phyloP scores from a whole-genome alignment of 2,797 vertebrate genomes.

The Knipowitschia caucasica region DNA sequence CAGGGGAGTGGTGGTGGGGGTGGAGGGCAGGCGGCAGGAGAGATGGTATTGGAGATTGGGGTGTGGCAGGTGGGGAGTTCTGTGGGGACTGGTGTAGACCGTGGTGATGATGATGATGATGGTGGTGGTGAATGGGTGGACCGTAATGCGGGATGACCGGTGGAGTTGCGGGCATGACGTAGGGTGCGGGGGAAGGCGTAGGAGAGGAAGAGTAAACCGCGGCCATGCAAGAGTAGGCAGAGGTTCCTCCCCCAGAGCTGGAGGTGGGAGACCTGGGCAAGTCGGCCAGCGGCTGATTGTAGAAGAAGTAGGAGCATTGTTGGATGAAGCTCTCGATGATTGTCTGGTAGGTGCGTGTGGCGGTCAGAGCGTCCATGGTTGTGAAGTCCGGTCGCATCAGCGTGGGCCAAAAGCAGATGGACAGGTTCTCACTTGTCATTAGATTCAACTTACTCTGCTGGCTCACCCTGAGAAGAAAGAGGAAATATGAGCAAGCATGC shows the following conservation, averaged over 20 bases:
- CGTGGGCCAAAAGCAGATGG: constrained; percentile 98
- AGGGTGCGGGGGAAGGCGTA: constrained; percentile 61
- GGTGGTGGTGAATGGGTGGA: constrained; percentile 68
- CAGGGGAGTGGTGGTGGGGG: constrained; percentile 75
- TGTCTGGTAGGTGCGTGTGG: constrained; percentile 96
- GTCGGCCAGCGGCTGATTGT: constrained; percentile 84
- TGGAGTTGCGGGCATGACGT: constrained; percentile 68
- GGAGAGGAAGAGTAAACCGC: constrained; percentile 64
- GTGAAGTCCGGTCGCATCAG: constrained; percentile 94
- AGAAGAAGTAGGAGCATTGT: constrained; percentile 94
- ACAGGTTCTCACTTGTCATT: constrained; percentile 97
- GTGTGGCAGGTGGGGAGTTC: constrained; percentile 83
- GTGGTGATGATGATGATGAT: constrained; percentile 46
- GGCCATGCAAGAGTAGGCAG: constrained; percentile 73
- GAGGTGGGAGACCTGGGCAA: constrained; percentile 81
- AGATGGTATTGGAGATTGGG: constrained; percentile 82
- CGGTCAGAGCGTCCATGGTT: constrained; percentile 95
- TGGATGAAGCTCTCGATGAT: constrained; percentile 98
- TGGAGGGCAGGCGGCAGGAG: constrained; percentile 78
- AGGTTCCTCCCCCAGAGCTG: constrained; percentile 53
- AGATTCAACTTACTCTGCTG: constrained; percentile 88
- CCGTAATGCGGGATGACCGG: constrained; percentile 73
- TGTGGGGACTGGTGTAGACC: constrained; percentile 78
- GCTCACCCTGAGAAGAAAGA: constrained; percentile 80
- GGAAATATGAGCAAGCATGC: background rate